These are phyloP conservation scores for Meghimatium bilineatum DNA, from an alignment of 2,888 invertebrate species.

Conservation along the genomic window DNA sequence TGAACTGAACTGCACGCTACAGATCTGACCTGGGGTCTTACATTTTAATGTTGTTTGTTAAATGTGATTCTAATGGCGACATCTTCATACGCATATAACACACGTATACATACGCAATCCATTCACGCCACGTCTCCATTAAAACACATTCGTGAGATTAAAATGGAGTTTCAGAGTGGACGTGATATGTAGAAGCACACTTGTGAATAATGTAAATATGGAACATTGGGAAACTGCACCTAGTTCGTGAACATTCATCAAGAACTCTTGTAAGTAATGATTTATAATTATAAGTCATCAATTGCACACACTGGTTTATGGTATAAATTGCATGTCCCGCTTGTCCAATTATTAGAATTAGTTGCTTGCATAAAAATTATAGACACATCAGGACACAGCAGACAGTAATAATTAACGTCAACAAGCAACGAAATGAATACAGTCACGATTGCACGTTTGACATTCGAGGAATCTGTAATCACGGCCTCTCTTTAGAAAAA, in stretches of 20 bases:
- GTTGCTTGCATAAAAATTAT: not conserved
- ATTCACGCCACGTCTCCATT: no score
- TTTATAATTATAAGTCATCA: not conserved
- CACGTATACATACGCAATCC: no score
- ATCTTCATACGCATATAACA: no score
- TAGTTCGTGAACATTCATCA: not conserved
- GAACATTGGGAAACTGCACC: no score
- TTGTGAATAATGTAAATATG: no score
- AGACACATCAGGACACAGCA: not conserved
- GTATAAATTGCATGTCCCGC: not conserved
- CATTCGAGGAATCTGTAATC: not conserved
- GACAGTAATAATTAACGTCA: not conserved
- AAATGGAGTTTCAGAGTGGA: no score
- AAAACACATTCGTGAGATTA: no score
- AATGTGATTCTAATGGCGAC: no score
- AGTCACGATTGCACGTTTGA: not conserved
- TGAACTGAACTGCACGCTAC: no score
- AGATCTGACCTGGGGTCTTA: no score
- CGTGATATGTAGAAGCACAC: no score
- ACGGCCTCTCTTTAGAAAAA: not conserved
- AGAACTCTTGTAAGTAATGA: not conserved
- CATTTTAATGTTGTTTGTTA: no score
- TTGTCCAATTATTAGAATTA: not conserved
- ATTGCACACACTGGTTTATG: not conserved
- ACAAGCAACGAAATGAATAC: not conserved